Conservation (phyloP, 2,797 vertebrate species). For the Pantherophis alleghaniensis region DNA sequence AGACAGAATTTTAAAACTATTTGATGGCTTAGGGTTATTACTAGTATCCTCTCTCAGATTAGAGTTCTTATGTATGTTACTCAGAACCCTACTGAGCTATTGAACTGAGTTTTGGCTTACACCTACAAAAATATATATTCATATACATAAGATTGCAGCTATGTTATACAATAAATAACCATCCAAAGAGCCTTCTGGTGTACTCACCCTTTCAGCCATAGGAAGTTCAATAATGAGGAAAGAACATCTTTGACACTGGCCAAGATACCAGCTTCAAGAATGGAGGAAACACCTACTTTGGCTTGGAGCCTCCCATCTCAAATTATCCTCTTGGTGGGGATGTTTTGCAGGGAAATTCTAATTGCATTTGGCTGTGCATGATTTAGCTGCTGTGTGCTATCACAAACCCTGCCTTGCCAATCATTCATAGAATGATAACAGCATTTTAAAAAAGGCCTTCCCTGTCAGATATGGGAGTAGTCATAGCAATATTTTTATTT, state of each 20-base stretch:
- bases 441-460: neutral
- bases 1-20: neutral
- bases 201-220: neutral
- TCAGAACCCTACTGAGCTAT: neutral
- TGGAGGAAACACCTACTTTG: neutral
- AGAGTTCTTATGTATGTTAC: neutral
- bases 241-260: neutral
- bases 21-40: neutral
- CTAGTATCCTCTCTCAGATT: neutral
- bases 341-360: neutral
- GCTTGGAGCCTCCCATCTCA: neutral
- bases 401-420: neutral
- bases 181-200: neutral
- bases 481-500: neutral
- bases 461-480: neutral
- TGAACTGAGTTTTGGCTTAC: neutral
- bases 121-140: neutral
- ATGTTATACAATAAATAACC: neutral
- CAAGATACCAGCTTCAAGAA: neutral
- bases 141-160: neutral
- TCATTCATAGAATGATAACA: neutral
- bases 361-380: neutral
- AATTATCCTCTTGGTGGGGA: neutral
- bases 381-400: neutral
- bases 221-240: neutral